These are phyloP conservation scores for Volucella bombylans DNA, from an alignment of 2,888 invertebrate species.

Conservation along the genomic window DNA sequence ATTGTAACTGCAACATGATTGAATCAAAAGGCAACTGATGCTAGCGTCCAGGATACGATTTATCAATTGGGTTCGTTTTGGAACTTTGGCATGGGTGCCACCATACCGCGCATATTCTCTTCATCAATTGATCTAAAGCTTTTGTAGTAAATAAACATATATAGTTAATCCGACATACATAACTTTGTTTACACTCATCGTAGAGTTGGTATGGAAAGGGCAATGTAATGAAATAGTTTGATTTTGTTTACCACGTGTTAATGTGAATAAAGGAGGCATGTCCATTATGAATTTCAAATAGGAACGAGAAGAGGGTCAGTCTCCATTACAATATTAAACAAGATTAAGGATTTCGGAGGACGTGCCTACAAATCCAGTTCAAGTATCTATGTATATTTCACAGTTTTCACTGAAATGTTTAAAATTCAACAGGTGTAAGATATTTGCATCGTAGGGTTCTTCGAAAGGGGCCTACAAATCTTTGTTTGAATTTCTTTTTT, in stretches of 20 bases:
- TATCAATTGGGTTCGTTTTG: background rate
- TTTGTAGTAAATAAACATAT: background rate
- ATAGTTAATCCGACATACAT: background rate
- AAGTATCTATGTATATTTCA: background rate
- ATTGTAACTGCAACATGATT: constrained; percentile 23
- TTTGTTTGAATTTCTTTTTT: too few species aligned
- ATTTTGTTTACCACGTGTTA: background rate
- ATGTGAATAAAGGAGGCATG: background rate
- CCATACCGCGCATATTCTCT: background rate
- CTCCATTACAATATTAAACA: constrained; percentile 22
- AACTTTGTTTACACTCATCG: constrained; percentile 21
- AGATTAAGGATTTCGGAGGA: constrained; percentile 18
- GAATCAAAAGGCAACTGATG: constrained; percentile 5
- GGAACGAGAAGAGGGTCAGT: constrained; percentile 1
- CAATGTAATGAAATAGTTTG: constrained; percentile 4
- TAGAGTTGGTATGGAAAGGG: background rate
- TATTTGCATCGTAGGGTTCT: too few species aligned
- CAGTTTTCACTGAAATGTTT: constrained; percentile 3
- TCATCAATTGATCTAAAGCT: constrained; percentile 20
- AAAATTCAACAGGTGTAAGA: background rate
- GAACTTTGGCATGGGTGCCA: background rate
- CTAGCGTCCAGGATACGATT: background rate
- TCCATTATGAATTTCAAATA: constrained; percentile 4
- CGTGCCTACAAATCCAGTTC: background rate
- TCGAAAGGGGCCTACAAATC: too few species aligned